A percentile compares a stretch with the other conserved stretches of the same genome.
These are phyloP conservation scores for Mylabris sibirica DNA, from an alignment of 2,888 invertebrate species.

Conservation along the genomic window DNA sequence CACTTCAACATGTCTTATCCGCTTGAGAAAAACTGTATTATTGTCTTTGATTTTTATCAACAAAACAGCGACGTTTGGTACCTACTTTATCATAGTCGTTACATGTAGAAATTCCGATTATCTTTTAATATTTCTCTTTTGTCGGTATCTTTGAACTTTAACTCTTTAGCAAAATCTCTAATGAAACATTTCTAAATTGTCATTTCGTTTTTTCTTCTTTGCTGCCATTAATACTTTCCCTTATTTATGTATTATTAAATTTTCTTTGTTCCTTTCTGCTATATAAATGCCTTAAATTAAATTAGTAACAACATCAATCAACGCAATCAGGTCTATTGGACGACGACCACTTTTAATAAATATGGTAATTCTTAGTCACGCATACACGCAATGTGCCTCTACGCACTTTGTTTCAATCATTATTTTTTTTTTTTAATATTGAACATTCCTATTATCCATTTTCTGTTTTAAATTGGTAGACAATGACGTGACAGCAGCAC, in stretches of 20 bases:
- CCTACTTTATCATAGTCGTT: neutral
- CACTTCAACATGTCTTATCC: neutral
- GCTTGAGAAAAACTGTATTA: neutral
- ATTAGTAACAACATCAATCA: conserved; percentile 51
- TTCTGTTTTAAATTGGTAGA: conserved; percentile 23
- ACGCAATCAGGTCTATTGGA: conserved; percentile 40
- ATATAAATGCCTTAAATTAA: conserved; percentile 50
- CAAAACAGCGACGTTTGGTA: neutral
- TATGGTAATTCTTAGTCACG: conserved; percentile 45
- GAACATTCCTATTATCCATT: conserved; percentile 6
- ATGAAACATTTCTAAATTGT: neutral
- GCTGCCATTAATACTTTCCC: neutral
- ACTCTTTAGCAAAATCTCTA: neutral
- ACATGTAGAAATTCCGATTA: conserved; percentile 9
- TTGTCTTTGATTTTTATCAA: conserved; percentile 11
- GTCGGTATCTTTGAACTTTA: conserved; percentile 5
- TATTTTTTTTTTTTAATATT: conserved; percentile 10
- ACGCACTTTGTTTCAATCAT: conserved; percentile 21
- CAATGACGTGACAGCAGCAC: conserved; percentile 38
- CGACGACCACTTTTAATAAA: conserved; percentile 47
- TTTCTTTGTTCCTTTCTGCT: conserved; percentile 28
- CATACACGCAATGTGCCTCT: conserved; percentile 41
- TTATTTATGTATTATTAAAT: neutral
- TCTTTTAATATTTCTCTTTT: neutral
- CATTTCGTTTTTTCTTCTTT: neutral